A percentile compares a stretch with the other conserved stretches of the same genome.
Conservation (phyloP, 2,888 invertebrate species). For the Macrosiphum euphorbiae region DNA sequence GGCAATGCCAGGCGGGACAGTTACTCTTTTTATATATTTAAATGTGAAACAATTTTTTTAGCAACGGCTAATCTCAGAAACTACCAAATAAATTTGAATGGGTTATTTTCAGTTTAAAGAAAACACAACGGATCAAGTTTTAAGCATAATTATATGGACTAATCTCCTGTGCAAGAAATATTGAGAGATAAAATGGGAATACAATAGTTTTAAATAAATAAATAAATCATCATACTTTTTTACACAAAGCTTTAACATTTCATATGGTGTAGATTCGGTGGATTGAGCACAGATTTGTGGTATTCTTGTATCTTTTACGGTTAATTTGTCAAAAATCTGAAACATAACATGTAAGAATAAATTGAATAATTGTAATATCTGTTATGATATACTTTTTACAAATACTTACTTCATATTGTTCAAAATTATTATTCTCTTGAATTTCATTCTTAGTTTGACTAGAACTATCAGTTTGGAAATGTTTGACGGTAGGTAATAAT, state of each 20-base stretch:
- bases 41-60: too few species aligned
- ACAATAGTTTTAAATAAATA: too few species aligned
- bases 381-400: background rate
- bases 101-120: too few species aligned
- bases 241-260: constrained; percentile 90
- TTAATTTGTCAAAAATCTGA: constrained; percentile 80
- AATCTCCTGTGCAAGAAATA: too few species aligned
- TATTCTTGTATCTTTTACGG: constrained; percentile 93
- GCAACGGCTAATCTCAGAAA: too few species aligned
- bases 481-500: constrained; percentile 78
- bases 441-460: background rate
- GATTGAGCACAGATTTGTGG: constrained; percentile 96
- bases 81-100: too few species aligned
- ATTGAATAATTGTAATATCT: background rate
- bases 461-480: constrained; percentile 10
- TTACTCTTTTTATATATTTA: too few species aligned
- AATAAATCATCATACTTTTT: constrained; percentile 72
- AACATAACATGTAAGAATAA: background rate
- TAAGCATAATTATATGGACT: too few species aligned
- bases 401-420: constrained; percentile 15
- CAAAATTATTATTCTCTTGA: constrained; percentile 4
- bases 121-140: too few species aligned
- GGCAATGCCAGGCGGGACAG: too few species aligned
- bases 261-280: constrained; percentile 95
- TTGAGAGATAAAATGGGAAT: too few species aligned